Base-by-base conservation (phyloP, 2,113 vertebrate genomes). In the Boleophthalmus pectinirostris region DNA sequence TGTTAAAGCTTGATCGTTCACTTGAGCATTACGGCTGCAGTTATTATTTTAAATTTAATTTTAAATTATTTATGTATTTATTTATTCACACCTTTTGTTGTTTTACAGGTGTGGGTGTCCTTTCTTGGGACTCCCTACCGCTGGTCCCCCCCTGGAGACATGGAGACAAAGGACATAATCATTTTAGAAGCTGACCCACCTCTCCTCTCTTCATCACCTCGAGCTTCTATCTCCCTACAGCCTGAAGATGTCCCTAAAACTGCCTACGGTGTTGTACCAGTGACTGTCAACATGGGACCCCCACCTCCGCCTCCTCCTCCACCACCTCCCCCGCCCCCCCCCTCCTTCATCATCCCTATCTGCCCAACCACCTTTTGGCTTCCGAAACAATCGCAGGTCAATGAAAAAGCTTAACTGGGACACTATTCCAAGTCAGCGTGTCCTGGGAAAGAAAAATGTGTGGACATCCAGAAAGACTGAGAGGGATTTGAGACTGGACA, bases 341-440 rank as follows among this genome's bases (percentile, higher is more conserved):
- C 84, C 57, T 0, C 81, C 57, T 0, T 80, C 72, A 0, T 73
- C 76, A 0, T 67, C 66, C 2, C 74, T 72, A 5, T 74, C 80
- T 23, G 47, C 12, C 6, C 58, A 53, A 2, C 3, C 25, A 66
- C 0, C 56, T 57, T 81, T 86, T 29, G 46, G 88, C 49, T 61
- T 72, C 5, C 29, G 78, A 20, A 68, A 66, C 45, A 82, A 81
- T 15, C 84, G 82, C 0, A 86, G 86, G 20, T 93, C 92, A 51
- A 91, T 96, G 88, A 93, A 95, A 35, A 94, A 89, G 84, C 91
- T 95, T 54, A 94, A 95, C 88, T 95, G 94, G 95, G 93, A 94
- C 24, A 84, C 93, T n/a, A 85, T 96, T 33, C 94, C 94, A 11
- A 89, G 78, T 25, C 92, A 94, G 66, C 87, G 88, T 2, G 93